phyloP scores from a whole-genome alignment of 2,888 invertebrate species.

The Melanostoma scalare region DNA sequence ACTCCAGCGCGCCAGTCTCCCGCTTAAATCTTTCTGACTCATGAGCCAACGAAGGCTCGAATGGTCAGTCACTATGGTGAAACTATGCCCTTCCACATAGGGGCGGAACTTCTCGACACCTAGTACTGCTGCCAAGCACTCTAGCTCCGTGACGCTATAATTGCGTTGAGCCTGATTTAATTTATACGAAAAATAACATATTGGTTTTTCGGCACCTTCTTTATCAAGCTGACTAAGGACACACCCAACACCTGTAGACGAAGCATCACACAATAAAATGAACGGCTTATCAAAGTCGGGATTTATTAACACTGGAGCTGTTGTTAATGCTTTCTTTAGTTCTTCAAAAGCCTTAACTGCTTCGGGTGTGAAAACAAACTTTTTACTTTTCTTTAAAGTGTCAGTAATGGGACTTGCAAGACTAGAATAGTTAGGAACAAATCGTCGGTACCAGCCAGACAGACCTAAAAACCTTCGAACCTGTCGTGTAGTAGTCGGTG shows the following conservation, averaged over 20 bases:
- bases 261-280: background rate
- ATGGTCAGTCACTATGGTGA: conserved; percentile 1
- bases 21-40: conserved; percentile 17
- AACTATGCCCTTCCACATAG: background rate
- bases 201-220: background rate
- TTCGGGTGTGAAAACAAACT: background rate
- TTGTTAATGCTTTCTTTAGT: background rate
- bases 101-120: conserved; percentile 2
- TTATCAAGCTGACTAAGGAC: conserved; percentile 2
- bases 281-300: background rate
- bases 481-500: background rate
- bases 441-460: conserved; percentile 8
- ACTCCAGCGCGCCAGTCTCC: conserved; percentile 22
- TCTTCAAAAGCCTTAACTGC: background rate
- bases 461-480: background rate
- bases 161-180: conserved; percentile 3
- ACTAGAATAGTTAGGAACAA: background rate
- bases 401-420: background rate
- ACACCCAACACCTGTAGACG: conserved; percentile 9
- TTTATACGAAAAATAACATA: conserved; percentile 4
- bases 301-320: background rate
- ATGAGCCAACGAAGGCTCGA: conserved; percentile 25
- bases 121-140: conserved; percentile 6
- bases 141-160: background rate
- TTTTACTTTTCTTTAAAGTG: background rate